Conservation (phyloP, 2,113 vertebrate species). For the Eulemur rufifrons region DNA sequence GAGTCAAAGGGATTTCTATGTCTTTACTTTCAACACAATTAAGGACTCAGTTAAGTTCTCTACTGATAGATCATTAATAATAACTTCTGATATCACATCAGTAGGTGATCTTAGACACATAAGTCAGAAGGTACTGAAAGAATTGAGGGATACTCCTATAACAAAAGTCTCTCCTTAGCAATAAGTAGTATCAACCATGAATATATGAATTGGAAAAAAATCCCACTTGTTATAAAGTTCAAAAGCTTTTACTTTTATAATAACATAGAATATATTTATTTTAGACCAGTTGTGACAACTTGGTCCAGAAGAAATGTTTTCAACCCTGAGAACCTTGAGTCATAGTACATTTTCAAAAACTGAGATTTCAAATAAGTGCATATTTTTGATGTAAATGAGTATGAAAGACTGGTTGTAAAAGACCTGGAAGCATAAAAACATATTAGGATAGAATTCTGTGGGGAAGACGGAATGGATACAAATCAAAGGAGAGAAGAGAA, state of each 20-base stretch:
- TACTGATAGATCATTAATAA: not conserved
- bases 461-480: not conserved
- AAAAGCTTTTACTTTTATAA: not conserved
- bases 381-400: not conserved
- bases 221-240: not conserved
- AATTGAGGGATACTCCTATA: not conserved
- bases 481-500: not conserved
- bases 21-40: constrained; percentile 7
- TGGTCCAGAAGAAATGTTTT: not conserved
- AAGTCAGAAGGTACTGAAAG: not conserved
- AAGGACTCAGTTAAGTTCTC: not conserved
- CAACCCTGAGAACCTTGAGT: not conserved
- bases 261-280: not conserved
- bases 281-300: not conserved
- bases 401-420: not conserved
- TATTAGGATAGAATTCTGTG: not conserved
- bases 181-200: not conserved
- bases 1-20: not conserved
- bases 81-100: not conserved
- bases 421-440: not conserved
- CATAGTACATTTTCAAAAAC: not conserved
- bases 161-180: not conserved
- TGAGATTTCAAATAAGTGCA: not conserved
- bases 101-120: not conserved
- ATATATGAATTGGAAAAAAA: not conserved